A percentile compares a stretch with the other conserved stretches of the same genome.
Evolutionary conservation across 2,797 vertebrate genomes (phyloP).

Genomic region (Tamandua tetradactyla): DNA sequence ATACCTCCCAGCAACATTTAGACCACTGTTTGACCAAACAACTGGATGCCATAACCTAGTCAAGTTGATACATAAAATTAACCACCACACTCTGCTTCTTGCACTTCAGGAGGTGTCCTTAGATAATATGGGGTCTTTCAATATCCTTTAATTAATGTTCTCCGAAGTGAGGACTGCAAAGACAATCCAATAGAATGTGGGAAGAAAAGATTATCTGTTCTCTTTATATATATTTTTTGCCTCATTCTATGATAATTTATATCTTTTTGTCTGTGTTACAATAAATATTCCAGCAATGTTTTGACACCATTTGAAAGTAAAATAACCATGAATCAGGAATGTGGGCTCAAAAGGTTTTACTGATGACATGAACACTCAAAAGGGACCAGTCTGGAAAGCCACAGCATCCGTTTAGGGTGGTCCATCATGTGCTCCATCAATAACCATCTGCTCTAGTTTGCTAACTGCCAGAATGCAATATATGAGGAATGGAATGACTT

Average conservation of each 20-base stretch:
- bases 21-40: too few relatives aligned
- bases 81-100: background rate
- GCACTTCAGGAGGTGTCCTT: background rate
- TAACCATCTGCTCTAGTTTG: too few relatives aligned
- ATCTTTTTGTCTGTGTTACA: background rate
- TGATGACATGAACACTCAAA: background rate
- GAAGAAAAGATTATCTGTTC: background rate
- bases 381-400: background rate
- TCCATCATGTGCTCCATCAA: rapidly evolving
- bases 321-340: background rate
- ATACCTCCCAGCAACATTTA: too few relatives aligned
- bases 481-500: too few relatives aligned
- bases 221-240: background rate
- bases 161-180: background rate
- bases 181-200: background rate
- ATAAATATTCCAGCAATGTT: background rate
- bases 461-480: too few relatives aligned
- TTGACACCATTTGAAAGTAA: background rate
- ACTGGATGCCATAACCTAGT: too few relatives aligned
- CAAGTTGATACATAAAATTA: too few relatives aligned
- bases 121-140: background rate
- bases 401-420: rapidly evolving
- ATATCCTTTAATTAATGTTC: background rate
- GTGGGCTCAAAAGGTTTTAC: background rate
- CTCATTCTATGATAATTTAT: background rate